Percentiles rank a stretch among this genome's conserved stretches.
Conservation (phyloP, 2,888 invertebrate genomes). For the Scaptodrosophila latifasciaeformis region DNA sequence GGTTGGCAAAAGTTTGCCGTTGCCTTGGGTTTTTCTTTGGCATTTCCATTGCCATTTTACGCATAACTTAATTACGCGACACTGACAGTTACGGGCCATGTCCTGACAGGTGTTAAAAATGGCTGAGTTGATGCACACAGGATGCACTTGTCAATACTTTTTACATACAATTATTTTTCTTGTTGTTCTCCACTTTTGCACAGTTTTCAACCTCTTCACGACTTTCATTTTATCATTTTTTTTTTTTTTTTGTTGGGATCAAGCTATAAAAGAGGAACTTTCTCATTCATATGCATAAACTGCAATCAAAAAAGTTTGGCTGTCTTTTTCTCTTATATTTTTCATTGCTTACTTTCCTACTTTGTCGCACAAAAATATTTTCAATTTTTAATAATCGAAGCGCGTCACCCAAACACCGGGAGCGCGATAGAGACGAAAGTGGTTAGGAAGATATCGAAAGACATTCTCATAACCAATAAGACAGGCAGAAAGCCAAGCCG, state of each 20-base stretch:
- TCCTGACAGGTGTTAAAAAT: not conserved
- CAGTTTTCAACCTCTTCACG: constrained; percentile 3
- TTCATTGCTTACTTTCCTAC: no score
- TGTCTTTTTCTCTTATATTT: no score
- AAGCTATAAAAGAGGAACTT: not conserved
- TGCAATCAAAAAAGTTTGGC: constrained; percentile 48
- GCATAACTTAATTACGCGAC: constrained; percentile 47
- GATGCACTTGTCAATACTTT: constrained; percentile 28
- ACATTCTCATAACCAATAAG: constrained; percentile 10
- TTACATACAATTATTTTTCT: constrained; percentile 9
- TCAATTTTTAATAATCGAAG: constrained; percentile 60
- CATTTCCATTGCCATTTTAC: not conserved
- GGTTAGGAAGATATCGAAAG: constrained; percentile 13
- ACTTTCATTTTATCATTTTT: constrained; percentile 16
- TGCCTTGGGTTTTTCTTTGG: not conserved
- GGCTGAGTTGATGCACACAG: no score
- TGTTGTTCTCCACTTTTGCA: not conserved
- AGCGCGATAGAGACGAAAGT: no score
- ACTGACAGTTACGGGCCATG: constrained; percentile 13
- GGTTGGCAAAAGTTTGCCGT: constrained; percentile 33
- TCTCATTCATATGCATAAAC: constrained; percentile 63
- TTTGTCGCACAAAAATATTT: constrained; percentile 45
- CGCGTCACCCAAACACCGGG: constrained; percentile 27
- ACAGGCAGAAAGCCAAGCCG: not conserved
- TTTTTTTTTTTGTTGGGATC: not conserved